These are phyloP conservation scores for Actenoides hombroni DNA, from an alignment of 2,113 vertebrate species.

Conservation along the genomic window DNA sequence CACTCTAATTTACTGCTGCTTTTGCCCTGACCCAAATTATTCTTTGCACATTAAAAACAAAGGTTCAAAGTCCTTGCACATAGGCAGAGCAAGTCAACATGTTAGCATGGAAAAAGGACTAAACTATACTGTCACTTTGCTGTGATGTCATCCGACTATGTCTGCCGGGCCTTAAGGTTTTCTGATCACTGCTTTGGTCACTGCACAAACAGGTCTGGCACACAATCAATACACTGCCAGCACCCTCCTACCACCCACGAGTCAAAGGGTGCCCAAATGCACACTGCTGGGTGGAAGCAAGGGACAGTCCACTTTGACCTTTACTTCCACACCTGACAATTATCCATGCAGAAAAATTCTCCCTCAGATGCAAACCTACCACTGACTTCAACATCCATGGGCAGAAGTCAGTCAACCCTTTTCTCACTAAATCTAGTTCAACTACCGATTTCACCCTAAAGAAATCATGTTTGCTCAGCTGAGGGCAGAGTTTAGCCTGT, in stretches of 20 bases:
- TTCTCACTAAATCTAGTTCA: not conserved
- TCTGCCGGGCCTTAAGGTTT: not conserved
- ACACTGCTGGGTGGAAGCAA: not conserved
- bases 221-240: fast-evolving
- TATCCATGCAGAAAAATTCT: not conserved
- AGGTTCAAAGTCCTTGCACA: not conserved
- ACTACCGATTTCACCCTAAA: not conserved
- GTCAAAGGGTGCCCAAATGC: not conserved
- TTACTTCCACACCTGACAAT: not conserved
- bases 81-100: not conserved
- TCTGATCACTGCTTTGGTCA: not conserved
- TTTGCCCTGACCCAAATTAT: not conserved
- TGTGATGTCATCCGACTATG: not conserved
- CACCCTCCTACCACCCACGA: not conserved
- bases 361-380: not conserved
- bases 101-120: not conserved
- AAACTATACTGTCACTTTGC: not conserved
- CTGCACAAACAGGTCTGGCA: not conserved
- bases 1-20: conserved; percentile 20
- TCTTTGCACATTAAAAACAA: not conserved
- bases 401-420: not conserved
- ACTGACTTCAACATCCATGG: not conserved
- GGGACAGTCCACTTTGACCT: not conserved
- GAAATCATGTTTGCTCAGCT: not conserved
- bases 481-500: not conserved